Base-by-base conservation (phyloP, 1,140 invertebrate species). In the Proales similis region DNA sequence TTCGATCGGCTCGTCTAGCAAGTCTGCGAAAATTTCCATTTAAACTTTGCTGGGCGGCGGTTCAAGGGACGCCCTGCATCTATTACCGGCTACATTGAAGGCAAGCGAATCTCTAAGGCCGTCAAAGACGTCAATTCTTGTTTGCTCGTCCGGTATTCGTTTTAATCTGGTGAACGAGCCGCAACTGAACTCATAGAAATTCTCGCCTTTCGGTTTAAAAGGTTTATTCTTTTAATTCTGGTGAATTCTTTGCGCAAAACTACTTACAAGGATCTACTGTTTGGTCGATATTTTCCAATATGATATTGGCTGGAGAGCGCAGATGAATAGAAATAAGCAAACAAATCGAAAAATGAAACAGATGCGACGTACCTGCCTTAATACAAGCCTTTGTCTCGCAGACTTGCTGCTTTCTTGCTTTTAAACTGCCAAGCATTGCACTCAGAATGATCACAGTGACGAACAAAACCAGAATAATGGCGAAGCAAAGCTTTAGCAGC, bases 371-470 rank as follows among this genome's bases (percentile, higher is more conserved):
- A 53, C 49, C 49, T 9, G 49, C 20, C 42, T 53, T 53, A 6
- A 53, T 53, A 53, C 49, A 53, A 53, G 49, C 32, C 42, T 53
- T 53, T 24, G 29, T 24, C 24, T 19, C 42, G 24, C 49, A 53
- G 14, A 53, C 29, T 39, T 53, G 9, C 30, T 38, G 11, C 17
- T 53, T 33, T 53, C 42, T 19, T 53, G n/a, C n/a, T n/a, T n/a
- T n/a, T n/a, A n/a, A n/a, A n/a, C n/a, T 53, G 19, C 32, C 29
- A n/a, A 53, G 27, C 32, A 53, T 39, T 39, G 42, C 27, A 9
- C 30, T 36, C 19, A 53, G 29, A 14, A 53, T 22, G 24, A 53
- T 53, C 14, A 53, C 42, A 24, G 32, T 38, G 17, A 38, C 17
- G 19, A 53, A n/a, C 17, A 53, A 38, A 38, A 53, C 38, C 22